Base-by-base conservation (phyloP, 2,888 invertebrate genomes). In the Eudasyphora cyanicolor region DNA sequence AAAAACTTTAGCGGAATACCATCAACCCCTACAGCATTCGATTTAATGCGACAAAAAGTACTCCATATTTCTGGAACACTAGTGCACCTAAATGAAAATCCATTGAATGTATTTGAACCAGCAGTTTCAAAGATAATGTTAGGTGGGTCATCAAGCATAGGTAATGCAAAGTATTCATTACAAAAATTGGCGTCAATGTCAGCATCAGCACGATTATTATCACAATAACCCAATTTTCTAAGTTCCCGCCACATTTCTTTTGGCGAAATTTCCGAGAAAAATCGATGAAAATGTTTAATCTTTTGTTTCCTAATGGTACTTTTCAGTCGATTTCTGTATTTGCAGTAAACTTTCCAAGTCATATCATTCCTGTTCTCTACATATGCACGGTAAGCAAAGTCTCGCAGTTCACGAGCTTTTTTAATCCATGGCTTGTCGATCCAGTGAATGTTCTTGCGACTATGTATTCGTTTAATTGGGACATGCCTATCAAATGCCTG, bases 261-360 rank as follows among this genome's bases (percentile, higher is more conserved):
- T n/a, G 60, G 45, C 24, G 62, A 27, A 17, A 6, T n/a, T 19
- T n/a, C 14, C 4, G 57, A 3, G 8, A 51, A 51, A 51, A 51
- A 19, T 3, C 10, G 2, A 51, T 17, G 19, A 3, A 17, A 19
- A 62, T n/a, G 14, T 17, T 19, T 45, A 12, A 45, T 45, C 12
- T 42, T 60, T 6, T 74, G 57, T 38, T 35, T 74, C 35, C 73
- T 57, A 10, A 60, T 60, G 10, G 14, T 1, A 5, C 57, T 60
- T 19, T 74, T 74, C 17, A 29, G 12, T 3, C 60, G 60, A 38
- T 62, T 74, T 12, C 62, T 38, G 21, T 74, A 19, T 8, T 27
- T 19, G 27, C 60, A 74, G 45, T 29, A 74, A 14, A 42, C 14
- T 10, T 45, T 7, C 62, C 60, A 74, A 7, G 21, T 62, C 17